These are phyloP conservation scores for Cladopsammia gracilis DNA, from an alignment of 64 coral and sea anemone species.

Conservation along the genomic window DNA sequence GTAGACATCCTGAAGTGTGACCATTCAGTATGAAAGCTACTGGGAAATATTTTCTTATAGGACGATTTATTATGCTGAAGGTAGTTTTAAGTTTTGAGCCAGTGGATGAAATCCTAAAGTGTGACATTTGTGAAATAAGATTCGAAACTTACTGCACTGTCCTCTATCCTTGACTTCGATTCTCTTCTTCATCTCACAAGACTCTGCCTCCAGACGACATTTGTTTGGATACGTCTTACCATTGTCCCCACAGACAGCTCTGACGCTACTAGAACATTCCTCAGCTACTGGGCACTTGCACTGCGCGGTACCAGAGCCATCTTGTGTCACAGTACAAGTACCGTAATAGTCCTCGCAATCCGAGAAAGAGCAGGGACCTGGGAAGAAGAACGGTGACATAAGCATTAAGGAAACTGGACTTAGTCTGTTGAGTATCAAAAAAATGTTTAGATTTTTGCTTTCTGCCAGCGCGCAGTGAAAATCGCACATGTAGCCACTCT, in stretches of 20 bases:
- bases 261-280: neutral
- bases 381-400: neutral
- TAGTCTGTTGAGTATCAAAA: too few species aligned
- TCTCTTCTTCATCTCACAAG: slow-evolving; percentile 53
- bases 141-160: slow-evolving; percentile 64
- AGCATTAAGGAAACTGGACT: neutral
- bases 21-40: too few species aligned
- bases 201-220: slow-evolving; percentile 38
- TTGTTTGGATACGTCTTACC: slow-evolving; percentile 55
- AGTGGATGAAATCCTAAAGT: neutral
- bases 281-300: slow-evolving; percentile 35
- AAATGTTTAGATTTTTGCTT: neutral
- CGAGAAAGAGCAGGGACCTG: slow-evolving; percentile 64
- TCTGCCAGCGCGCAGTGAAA: too few species aligned
- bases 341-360: slow-evolving; percentile 29
- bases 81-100: too few species aligned
- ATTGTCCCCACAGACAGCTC: slow-evolving; percentile 67
- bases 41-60: too few species aligned
- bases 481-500: too few species aligned
- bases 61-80: too few species aligned
- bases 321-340: neutral
- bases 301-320: slow-evolving; percentile 44
- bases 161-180: slow-evolving; percentile 33
- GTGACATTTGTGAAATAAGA: neutral
- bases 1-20: too few species aligned